Conservation (phyloP, 1,140 invertebrate genomes). For the Saxidomus purpurata region DNA sequence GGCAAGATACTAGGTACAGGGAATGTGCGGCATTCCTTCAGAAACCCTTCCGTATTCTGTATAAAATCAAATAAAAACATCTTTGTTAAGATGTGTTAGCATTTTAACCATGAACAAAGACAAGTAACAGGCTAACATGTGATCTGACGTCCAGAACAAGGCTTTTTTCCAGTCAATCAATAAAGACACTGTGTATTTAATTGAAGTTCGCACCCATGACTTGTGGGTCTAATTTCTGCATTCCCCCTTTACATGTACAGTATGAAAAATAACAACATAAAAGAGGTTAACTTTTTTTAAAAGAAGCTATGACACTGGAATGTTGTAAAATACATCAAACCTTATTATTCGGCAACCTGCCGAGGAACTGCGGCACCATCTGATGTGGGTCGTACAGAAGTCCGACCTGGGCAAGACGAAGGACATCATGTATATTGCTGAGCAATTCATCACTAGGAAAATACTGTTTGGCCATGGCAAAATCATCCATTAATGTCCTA, state of each 20-base stretch:
- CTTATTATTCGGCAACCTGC: constrained; percentile 59
- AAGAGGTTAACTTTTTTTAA: too few relatives aligned
- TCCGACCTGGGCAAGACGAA: constrained; percentile 70
- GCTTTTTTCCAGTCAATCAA: too few relatives aligned
- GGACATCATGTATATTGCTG: constrained; percentile 50
- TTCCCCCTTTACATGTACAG: too few relatives aligned
- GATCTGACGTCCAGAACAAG: background rate
- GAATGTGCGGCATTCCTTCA: constrained; percentile 53
- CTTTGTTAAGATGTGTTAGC: too few relatives aligned
- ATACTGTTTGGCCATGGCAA: constrained; percentile 53
- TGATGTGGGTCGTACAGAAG: constrained; percentile 66
- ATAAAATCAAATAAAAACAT: too few relatives aligned
- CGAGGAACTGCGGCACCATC: constrained; percentile 57
- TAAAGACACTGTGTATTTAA: too few relatives aligned
- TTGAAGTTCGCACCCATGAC: too few relatives aligned
- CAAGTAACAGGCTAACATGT: too few relatives aligned
- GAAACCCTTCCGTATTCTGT: constrained; percentile 59
- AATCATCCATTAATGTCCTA: constrained; percentile 68
- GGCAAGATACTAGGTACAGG: constrained; percentile 65
- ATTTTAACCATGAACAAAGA: too few relatives aligned
- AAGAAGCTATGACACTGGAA: too few relatives aligned
- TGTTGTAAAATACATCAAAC: constrained; percentile 23
- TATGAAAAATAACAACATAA: too few relatives aligned
- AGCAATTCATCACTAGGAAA: constrained; percentile 68
- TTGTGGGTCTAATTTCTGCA: too few relatives aligned